Conservation (phyloP, 2,113 vertebrate genomes). For the Chloebia gouldiae region DNA sequence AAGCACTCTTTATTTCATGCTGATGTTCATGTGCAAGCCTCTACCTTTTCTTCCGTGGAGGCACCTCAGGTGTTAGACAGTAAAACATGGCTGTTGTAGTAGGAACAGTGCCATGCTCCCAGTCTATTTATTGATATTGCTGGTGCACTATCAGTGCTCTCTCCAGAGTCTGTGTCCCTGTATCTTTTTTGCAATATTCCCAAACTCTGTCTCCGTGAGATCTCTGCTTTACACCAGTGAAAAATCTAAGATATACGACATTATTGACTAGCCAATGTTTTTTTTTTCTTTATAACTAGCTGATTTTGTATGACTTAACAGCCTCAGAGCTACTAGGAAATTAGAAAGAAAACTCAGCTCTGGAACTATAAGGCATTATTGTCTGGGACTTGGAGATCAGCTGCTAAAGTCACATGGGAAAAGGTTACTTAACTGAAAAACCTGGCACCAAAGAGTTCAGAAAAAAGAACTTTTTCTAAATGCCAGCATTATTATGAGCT, state of each 20-base stretch:
- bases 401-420: conserved; percentile 3
- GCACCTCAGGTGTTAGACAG: not conserved
- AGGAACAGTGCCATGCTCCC: not conserved
- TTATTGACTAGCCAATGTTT: not conserved
- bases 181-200: not conserved
- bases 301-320: not conserved
- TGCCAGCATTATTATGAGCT: conserved; percentile 1
- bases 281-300: not conserved
- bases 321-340: not conserved
- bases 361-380: not conserved
- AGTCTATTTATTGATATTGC: too few relatives aligned
- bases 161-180: not conserved
- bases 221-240: not conserved
- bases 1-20: not conserved
- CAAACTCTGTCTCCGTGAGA: not conserved
- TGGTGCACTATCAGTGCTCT: not conserved
- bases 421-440: not conserved
- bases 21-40: not conserved
- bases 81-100: not conserved
- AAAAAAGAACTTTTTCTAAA: not conserved
- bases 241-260: not conserved
- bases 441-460: not conserved
- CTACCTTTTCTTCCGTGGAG: not conserved
- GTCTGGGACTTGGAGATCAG: not conserved
- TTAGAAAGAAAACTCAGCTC: not conserved